Base-by-base conservation (phyloP, 2,113 vertebrate genomes). In the Microtus richardsoni region DNA sequence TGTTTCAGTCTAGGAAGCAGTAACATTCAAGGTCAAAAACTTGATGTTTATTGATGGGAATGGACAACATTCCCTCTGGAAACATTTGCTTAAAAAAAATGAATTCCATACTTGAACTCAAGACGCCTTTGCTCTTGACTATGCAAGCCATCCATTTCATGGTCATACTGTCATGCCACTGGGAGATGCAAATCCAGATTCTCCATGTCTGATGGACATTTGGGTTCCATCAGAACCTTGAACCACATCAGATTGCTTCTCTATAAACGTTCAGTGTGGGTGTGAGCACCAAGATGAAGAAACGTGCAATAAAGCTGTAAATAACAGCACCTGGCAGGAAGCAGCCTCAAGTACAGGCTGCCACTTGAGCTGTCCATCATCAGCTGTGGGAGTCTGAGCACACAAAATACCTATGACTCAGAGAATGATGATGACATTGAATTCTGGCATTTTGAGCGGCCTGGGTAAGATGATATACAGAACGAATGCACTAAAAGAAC, bases 81-180 rank as follows among this genome's bases (percentile, higher is more conserved):
- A 36, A 11, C 12, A 47, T 5, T 39, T 62, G 54, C 41, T 21
- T 17, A 77, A 33, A 47, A 7, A 52, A 7, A 33, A 24, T 1
- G 26, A 26, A 70, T 5, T 0, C 7, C 73, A 36, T 36, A 12
- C 39, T 30, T 36, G 33, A 54, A 74, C 12, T n/a, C 54, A 68
- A 28, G 22, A 44, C 21, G n/a, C n/a, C n/a, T 14, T 74, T 77
- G 33, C 13, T 75, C 84, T 80, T 28, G 60, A 30, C 39, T 75
- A 33, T 41, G 13, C 24, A 30, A 12, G 4, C 13, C 41, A 47
- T 66, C 60, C 3, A 0, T 21, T 47, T 85, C 10, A 33, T 77
- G 13, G 26, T 36, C 3, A 0, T 30, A n/a, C 2, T 8, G 12
- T 1, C 24, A 49, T 1, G 30, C 12, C 62, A 39, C 0, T 21